Base-by-base conservation (phyloP, 2,888 invertebrate genomes). In the Lingula anatina region DNA sequence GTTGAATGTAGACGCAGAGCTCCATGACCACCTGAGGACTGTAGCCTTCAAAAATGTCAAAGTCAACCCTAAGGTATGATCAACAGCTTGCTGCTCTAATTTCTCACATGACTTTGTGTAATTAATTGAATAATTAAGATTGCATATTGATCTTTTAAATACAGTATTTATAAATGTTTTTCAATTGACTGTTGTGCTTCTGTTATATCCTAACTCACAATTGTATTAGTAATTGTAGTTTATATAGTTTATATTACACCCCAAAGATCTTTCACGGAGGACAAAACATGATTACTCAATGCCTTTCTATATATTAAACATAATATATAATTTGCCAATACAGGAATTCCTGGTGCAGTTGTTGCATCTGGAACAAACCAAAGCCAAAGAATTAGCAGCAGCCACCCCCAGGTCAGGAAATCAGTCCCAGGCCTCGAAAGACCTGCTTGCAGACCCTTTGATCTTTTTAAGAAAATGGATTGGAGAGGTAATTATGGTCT, bases 381-480 rank as follows among this genome's bases (percentile, higher is more conserved):
- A 71, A 45, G 74, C 70, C 0, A 64, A 72, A 48, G 63, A 57
- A 41, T 57, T 68, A 38, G 49, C 68, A 28, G 51, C 64, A 46
- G 59, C 57, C 26, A 64, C 62, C 21, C 59, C 62, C n/a, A 59
- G 61, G 4, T 59, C 62, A 5, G 50, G 48, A 2, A 52, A 62
- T 27, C 47, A 51, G 27, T 42, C 56, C 31, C 42, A 49, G 26
- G 51, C 53, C 23, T 49, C 55, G 2, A 57, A 54, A 28, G 58
- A 66, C 37, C 54, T 74, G 18, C 61, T 76, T 27, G 64, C 66
- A 1, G 71, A 77, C 50, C 78, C 78, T 2, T 60, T 69, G 7
- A 69, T 78, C 43, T 79, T 76, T 54, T 53, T 79, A n/a, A 55
- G 77, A 20, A 70, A 77, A 42, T 78, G 78, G 78, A 70, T 78